A percentile compares a stretch with the other conserved stretches of the same genome.
Evolutionary conservation across 2,113 vertebrate genomes (phyloP).

Genomic region (Rhabdomys dilectus): DNA sequence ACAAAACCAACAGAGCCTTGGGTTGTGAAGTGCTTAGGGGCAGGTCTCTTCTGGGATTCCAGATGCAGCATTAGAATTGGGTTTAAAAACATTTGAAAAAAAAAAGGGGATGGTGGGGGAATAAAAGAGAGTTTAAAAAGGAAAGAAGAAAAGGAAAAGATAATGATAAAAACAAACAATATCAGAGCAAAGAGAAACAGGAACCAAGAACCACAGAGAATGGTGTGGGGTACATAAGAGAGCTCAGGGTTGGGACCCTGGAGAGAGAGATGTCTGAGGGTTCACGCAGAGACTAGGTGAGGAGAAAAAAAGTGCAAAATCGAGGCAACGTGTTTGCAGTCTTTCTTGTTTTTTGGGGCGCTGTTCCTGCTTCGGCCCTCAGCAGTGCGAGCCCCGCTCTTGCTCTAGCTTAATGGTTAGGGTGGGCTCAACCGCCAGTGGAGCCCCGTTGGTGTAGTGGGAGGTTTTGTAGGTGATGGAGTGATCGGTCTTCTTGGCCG

Average conservation of each 20-base stretch:
- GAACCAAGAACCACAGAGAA: conserved; percentile 46
- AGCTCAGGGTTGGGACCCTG: conserved; percentile 32
- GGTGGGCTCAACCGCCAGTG: conserved; percentile 93
- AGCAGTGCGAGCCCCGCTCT: conserved; percentile 92
- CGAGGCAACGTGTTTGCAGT: conserved; percentile 90
- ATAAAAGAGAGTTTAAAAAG: conserved; percentile 12
- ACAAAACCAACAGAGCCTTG: conserved; percentile 71
- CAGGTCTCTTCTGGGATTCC: conserved; percentile 87
- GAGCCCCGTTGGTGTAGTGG: conserved; percentile 92
- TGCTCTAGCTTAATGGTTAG: conserved; percentile 97
- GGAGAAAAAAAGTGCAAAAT: conserved; percentile 93
- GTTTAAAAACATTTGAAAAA: conserved; percentile 70
- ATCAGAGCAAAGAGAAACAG: conserved; percentile 17
- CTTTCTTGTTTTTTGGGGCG: conserved; percentile 86
- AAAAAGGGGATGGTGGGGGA: background rate
- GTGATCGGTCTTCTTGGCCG: conserved; percentile 98
- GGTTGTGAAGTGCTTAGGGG: conserved; percentile 62
- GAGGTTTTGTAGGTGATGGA: conserved; percentile 99
- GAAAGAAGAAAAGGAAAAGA: background rate
- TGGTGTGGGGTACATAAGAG: background rate
- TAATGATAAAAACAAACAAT: conserved; percentile 56
- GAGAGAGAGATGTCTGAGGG: conserved; percentile 85
- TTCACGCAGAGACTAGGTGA: conserved; percentile 88
- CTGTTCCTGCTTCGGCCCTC: conserved; percentile 88
- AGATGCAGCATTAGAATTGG: conserved; percentile 90